Base-by-base conservation (phyloP, 2,888 invertebrate genomes). In the Heliconius aoede region DNA sequence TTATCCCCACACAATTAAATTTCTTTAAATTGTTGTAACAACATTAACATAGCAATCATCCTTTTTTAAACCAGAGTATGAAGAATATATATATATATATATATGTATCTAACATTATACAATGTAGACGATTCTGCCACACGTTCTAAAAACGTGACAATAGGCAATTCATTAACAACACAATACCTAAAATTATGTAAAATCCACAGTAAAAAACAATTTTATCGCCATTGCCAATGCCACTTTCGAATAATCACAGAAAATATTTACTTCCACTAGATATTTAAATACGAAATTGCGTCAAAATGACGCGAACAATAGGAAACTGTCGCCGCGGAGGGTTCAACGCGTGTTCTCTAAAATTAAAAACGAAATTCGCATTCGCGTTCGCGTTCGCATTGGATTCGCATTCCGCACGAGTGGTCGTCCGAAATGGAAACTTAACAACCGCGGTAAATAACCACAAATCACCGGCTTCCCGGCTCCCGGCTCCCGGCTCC, bases 401-500 rank as follows among this genome's bases (percentile, higher is more conserved):
- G 88, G 87, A 91, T 92, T 90, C 88, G 87, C 84, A 81, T 91
- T 91, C 87, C 92, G 91, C 93, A 92, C 93, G 93, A 90, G 87
- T 85, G 89, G 85, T 78, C 83, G 81, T 78, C 85, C 86, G 90
- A 89, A 94, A 94, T 93, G 93, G 93, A 90, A 91, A 91, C 89
- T 91, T 92, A 93, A 94, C 92, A 90, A 88, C 90, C 92, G 91
- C 89, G 88, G 92, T 93, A 93, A 93, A 93, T 93, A 94, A 92
- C 94, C 94, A 93, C 94, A 94, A 94, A 94, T 94, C 94, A 94
- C 92, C 84, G 90, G 90, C 86, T 85, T 90, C 88, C 92, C 92
- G 93, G 92, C 93, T 87, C 93, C 89, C 89, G 86, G n/a, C n/a
- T n/a, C n/a, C n/a, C n/a, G n/a, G n/a, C n/a, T n/a, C n/a, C n/a